Conservation (phyloP, 37 sponge, comb jelly and placozoan genomes). For the Agelas oroides region DNA sequence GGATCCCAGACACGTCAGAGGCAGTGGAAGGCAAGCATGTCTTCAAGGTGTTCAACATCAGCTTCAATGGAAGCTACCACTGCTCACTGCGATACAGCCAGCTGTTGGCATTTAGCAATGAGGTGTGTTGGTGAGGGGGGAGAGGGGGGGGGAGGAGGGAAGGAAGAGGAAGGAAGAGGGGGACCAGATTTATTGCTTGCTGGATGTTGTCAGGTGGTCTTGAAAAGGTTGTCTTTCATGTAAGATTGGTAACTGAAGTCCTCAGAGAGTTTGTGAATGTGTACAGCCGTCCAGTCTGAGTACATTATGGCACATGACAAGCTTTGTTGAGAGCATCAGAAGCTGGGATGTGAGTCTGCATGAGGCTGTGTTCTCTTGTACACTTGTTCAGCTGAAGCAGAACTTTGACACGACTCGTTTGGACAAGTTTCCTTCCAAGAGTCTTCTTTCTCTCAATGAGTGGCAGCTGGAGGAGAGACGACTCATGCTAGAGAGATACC, state of each 20-base stretch:
- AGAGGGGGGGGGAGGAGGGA: too few species aligned
- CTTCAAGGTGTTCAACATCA: constrained; percentile 64
- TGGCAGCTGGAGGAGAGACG: constrained; percentile 41
- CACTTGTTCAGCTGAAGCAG: constrained; percentile 23
- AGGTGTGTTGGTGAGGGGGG: constrained; percentile 50
- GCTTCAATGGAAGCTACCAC: constrained; percentile 71
- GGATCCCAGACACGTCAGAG: constrained; percentile 27
- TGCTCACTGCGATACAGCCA: constrained; percentile 77
- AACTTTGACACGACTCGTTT: constrained; percentile 29
- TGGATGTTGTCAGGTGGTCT: too few species aligned
- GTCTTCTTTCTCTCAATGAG: constrained; percentile 8
- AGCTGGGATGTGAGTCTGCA: too few species aligned
- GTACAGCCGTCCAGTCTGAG: too few species aligned
- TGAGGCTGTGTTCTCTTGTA: too few species aligned
- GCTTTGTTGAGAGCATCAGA: too few species aligned
- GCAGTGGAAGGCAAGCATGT: constrained; percentile 37
- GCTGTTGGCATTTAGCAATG: constrained; percentile 53
- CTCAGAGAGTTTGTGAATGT: too few species aligned
- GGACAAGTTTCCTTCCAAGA: constrained; percentile 56
- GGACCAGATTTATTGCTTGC: background rate
- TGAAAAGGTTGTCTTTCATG: too few species aligned
- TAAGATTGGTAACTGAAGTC: too few species aligned
- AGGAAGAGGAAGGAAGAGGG: background rate
- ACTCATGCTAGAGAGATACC: constrained; percentile 37
- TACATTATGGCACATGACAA: too few species aligned